Evolutionary conservation across 2,888 invertebrate species (phyloP).

Genomic region (Dolichomitus sp.): DNA sequence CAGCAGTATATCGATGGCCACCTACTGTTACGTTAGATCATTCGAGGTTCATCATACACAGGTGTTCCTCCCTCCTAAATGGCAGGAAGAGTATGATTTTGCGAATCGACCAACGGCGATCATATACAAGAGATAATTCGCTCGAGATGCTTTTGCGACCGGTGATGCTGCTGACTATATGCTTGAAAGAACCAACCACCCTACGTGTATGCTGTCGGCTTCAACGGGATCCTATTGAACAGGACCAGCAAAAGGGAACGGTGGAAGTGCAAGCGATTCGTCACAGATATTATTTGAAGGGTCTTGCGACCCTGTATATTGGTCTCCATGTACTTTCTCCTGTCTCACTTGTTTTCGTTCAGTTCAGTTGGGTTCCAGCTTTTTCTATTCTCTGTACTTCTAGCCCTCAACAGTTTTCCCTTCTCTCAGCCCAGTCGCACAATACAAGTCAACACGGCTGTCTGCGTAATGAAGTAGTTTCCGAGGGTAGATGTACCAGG

Average conservation of each 20-base stretch:
- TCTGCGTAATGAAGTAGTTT: conserved; percentile 86
- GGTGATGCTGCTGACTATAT: conserved; percentile 56
- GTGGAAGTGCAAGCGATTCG: conserved; percentile 84
- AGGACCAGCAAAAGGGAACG: conserved; percentile 72
- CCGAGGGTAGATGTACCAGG: conserved; percentile 77
- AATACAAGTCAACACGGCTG: conserved; percentile 86
- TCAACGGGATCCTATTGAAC: conserved; percentile 62
- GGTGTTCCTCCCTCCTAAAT: conserved; percentile 53
- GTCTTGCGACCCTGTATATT: conserved; percentile 46
- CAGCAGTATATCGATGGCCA: conserved; percentile 45
- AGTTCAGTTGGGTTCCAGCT: conserved; percentile 22
- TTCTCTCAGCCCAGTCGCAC: conserved; percentile 72
- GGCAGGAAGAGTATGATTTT: conserved; percentile 54
- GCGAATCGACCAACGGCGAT: conserved; percentile 55
- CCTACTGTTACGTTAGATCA: conserved; percentile 32
- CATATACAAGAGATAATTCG: conserved; percentile 57
- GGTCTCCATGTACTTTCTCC: conserved; percentile 24
- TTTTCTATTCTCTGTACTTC: conserved; percentile 39
- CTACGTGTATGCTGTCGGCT: conserved; percentile 51
- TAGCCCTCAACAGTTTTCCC: conserved; percentile 30
- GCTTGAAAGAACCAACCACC: conserved; percentile 36
- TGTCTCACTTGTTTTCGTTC: conserved; percentile 42
- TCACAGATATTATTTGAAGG: conserved; percentile 85
- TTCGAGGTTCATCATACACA: conserved; percentile 52
- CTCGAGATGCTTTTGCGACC: conserved; percentile 37